Conservation (phyloP, 2,888 invertebrate species). For the Macaria liturata region DNA sequence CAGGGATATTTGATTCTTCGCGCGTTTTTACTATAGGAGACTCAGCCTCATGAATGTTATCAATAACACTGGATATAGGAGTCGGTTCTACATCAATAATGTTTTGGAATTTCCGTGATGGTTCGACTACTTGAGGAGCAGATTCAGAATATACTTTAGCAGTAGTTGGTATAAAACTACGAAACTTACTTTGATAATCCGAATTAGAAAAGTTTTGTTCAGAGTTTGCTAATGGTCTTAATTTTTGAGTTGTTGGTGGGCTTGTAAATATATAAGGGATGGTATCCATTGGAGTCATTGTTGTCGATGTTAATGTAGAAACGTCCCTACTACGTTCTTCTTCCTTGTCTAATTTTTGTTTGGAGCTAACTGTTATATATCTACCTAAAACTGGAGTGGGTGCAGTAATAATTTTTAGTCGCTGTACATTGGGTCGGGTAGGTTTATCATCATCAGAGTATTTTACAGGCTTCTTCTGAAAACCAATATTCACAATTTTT, state of each 20-base stretch:
- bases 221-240: constrained; percentile 49
- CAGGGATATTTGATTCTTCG: constrained; percentile 39
- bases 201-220: constrained; percentile 42
- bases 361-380: constrained; percentile 40
- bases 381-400: constrained; percentile 40
- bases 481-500: constrained; percentile 68
- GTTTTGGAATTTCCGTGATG: constrained; percentile 58
- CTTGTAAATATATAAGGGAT: constrained; percentile 41
- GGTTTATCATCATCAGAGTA: constrained; percentile 61
- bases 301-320: constrained; percentile 46
- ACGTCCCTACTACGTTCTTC: constrained; percentile 43
- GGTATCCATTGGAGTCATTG: constrained; percentile 48
- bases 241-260: constrained; percentile 46
- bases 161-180: constrained; percentile 49
- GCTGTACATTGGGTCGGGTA: constrained; percentile 53
- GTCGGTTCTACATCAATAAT: constrained; percentile 46
- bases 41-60: constrained; percentile 39
- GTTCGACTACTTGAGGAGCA: constrained; percentile 36
- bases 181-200: constrained; percentile 61
- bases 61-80: constrained; percentile 33
- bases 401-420: constrained; percentile 68
- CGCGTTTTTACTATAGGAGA: constrained; percentile 36
- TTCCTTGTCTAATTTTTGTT: background rate
- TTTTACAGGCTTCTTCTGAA: constrained; percentile 59
- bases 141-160: constrained; percentile 36